Evolutionary conservation across 2,113 vertebrate species (phyloP), one percentile per base, ranked within the genome.

Genomic region (Zeus faber): DNA sequence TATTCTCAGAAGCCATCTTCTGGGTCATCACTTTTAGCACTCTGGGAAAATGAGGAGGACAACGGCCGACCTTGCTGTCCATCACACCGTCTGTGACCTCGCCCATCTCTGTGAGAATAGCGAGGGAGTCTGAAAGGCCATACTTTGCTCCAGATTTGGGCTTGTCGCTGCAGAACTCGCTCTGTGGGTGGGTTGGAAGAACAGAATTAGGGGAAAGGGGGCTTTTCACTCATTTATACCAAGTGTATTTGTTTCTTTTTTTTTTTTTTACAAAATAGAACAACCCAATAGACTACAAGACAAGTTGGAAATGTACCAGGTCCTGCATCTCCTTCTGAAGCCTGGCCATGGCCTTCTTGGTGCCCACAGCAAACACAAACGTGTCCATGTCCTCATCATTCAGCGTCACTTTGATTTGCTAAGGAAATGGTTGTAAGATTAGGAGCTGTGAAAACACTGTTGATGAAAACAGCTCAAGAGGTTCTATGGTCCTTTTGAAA

Each of bases 261-360:
- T n/a, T n/a, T n/a, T n/a, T n/a, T n/a, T n/a, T n/a, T n/a, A n/a
- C n/a, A n/a, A n/a, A n/a, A n/a, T n/a, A n/a, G n/a, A n/a, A n/a
- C n/a, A n/a, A n/a, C n/a, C n/a, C n/a, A n/a, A n/a, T n/a, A n/a
- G n/a, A n/a, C 29, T 4, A 26, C 1, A 14, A 24, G 5, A 61
- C 2, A 54, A 54, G 22, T 8, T 6, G 17, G 1, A 61, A 45
- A 65, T 62, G 87, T 53, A 91, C 89, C 94, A 99, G 79, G 89
- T 99, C 97, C 88, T 99, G 97, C 97, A 99, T 94, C 77, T 99
- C 97, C 37, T 99, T 99, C 91, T 99, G 97, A 51, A 97, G 86
- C 37, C 92, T 86, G 16, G 92, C 91, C 91, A 96, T 90, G 35
- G 95, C 91, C 87, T 96, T 99, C 72, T 92, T 93, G 25, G 93